These are phyloP conservation scores for Helostoma temminkii DNA, from an alignment of 2,797 vertebrate genomes.

Conservation along the genomic window DNA sequence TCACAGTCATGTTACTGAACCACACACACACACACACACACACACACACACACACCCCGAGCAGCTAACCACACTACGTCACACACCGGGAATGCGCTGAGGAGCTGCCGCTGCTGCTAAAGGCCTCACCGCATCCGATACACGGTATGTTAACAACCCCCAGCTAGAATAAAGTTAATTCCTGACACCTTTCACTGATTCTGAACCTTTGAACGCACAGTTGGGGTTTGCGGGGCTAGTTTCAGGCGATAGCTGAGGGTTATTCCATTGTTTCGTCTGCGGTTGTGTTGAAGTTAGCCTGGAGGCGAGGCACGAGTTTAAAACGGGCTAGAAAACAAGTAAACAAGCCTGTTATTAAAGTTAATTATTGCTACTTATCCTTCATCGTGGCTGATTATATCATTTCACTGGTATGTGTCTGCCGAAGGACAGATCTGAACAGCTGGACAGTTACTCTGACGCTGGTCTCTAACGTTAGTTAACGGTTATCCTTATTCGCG, in stretches of 20 bases:
- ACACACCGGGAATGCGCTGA: constrained; percentile 74
- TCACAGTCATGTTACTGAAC: no score
- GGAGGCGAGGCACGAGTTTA: constrained; percentile 61
- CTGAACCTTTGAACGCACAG: not conserved
- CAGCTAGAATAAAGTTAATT: constrained; percentile 45
- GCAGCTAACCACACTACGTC: constrained; percentile 81
- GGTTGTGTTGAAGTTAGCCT: constrained; percentile 69
- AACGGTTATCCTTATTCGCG: not conserved
- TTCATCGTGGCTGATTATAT: constrained; percentile 7
- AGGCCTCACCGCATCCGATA: constrained; percentile 81
- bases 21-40: constrained; percentile 1
- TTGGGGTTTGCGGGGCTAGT: constrained; percentile 4
- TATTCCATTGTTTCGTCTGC: constrained; percentile 33
- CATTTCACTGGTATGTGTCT: constrained; percentile 22
- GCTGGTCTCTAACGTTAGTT: not conserved
- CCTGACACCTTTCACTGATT: constrained; percentile 32
- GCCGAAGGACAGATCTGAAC: constrained; percentile 27
- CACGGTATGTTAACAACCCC: constrained; percentile 79
- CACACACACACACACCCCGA: constrained; percentile 6
- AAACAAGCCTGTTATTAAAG: constrained; percentile 61
- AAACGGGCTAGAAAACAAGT: constrained; percentile 64
- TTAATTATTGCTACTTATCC: constrained; percentile 33
- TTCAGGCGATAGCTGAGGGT: constrained; percentile 31
- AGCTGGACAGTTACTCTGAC: not conserved
- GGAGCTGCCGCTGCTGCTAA: constrained; percentile 47